Percentiles rank a stretch among this genome's conserved stretches.
These are phyloP conservation scores for Columba livia DNA, from an alignment of 2,113 vertebrate genomes.

Conservation along the genomic window DNA sequence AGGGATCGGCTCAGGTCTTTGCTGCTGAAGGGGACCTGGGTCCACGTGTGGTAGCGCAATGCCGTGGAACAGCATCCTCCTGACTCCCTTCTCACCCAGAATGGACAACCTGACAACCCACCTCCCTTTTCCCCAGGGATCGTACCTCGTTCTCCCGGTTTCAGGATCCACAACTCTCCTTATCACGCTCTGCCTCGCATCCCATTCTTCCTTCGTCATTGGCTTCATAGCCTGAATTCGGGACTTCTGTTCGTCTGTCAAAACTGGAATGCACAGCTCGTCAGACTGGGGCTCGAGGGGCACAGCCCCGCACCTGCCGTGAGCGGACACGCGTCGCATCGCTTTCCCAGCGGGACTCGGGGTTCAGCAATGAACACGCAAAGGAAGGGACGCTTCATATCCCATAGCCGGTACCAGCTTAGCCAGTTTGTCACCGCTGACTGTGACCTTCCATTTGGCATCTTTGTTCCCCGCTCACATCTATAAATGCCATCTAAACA, in stretches of 20 bases:
- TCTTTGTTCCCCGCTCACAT: background rate
- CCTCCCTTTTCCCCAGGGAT: background rate
- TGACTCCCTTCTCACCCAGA: background rate
- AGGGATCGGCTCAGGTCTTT: background rate
- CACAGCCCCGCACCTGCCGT: background rate
- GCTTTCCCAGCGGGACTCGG: accelerated
- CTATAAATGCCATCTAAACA: background rate
- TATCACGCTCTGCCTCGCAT: conserved; percentile 91
- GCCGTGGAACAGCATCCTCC: background rate
- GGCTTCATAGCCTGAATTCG: conserved; percentile 93
- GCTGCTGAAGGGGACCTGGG: background rate
- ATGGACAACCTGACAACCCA: background rate
- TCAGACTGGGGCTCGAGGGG: background rate
- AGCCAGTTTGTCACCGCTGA: background rate
- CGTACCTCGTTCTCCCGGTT: conserved; percentile 90
- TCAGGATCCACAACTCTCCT: conserved; percentile 90
- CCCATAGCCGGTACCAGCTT: background rate
- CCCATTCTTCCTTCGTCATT: conserved; percentile 95
- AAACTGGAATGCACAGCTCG: conserved; percentile 64
- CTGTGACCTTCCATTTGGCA: background rate
- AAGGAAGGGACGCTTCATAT: background rate
- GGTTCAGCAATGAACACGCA: accelerated
- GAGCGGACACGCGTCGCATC: accelerated
- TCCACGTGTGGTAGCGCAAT: background rate
- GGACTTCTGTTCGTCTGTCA: conserved; percentile 96